A percentile compares a stretch with the other conserved stretches of the same genome.
These are phyloP conservation scores for Myripristis murdjan DNA, from an alignment of 2,797 vertebrate genomes.

Conservation along the genomic window DNA sequence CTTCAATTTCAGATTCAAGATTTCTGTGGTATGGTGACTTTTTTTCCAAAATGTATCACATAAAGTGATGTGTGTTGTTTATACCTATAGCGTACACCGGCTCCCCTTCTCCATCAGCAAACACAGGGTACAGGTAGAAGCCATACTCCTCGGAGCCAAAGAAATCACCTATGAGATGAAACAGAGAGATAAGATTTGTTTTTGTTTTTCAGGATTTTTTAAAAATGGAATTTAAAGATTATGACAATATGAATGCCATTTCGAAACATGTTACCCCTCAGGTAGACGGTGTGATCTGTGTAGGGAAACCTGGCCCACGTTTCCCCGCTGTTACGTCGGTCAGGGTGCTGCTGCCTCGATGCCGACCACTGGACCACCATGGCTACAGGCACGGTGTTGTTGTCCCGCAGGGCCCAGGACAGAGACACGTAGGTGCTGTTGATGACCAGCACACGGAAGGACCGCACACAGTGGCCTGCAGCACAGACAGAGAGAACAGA, in stretches of 20 bases:
- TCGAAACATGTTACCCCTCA: slow-evolving; percentile 68
- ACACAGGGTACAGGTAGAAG: slow-evolving; percentile 92
- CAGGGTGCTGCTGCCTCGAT: slow-evolving; percentile 63
- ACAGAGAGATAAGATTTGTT: not conserved
- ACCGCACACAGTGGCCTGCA: slow-evolving; percentile 83
- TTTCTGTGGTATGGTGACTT: too few species aligned
- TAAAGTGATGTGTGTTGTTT: not conserved
- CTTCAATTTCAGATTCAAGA: too few species aligned
- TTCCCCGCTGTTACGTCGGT: slow-evolving; percentile 60
- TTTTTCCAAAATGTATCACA: too few species aligned
- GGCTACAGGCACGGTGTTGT: slow-evolving; percentile 71
- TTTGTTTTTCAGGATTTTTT: too few species aligned
- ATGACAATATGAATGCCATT: not conserved
- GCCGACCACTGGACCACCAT: slow-evolving; percentile 91
- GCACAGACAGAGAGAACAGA: slow-evolving; percentile 16
- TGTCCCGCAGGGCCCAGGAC: slow-evolving; percentile 87
- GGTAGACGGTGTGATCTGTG: slow-evolving; percentile 56
- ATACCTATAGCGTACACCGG: slow-evolving; percentile 86
- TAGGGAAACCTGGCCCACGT: slow-evolving; percentile 89
- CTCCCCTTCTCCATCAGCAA: slow-evolving; percentile 90
- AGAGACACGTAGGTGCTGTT: slow-evolving; percentile 91
- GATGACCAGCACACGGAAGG: slow-evolving; percentile 81
- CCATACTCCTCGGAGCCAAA: slow-evolving; percentile 87
- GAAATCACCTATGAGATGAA: slow-evolving; percentile 87
- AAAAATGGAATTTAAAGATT: not conserved